Evolutionary conservation across 2,113 vertebrate genomes (phyloP).

Genomic region (Cacatua alba): DNA sequence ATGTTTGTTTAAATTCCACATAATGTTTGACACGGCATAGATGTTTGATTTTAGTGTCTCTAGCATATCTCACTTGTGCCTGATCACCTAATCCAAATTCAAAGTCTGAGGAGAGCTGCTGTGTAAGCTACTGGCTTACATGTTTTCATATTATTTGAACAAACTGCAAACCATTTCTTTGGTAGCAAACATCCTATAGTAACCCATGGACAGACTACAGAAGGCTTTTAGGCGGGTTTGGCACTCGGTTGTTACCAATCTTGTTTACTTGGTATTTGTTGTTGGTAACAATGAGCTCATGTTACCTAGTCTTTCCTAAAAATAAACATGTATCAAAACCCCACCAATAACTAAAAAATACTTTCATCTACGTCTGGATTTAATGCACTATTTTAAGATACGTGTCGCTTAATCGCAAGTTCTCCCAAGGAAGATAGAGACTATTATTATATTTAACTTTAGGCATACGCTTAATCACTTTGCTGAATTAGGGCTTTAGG

Average conservation of each 20-base stretch:
- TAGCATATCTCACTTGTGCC: background rate
- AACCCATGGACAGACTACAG: background rate
- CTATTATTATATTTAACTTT: background rate
- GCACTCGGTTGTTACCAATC: rapidly evolving
- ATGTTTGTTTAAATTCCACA: background rate
- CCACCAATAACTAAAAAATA: background rate
- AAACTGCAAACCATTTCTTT: background rate
- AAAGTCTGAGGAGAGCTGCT: background rate
- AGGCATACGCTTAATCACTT: background rate
- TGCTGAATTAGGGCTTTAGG: background rate
- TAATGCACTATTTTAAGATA: background rate
- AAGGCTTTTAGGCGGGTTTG: background rate
- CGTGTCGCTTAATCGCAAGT: background rate
- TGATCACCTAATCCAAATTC: background rate
- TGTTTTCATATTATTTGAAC: background rate
- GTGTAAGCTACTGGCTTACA: background rate
- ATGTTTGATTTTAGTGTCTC: background rate
- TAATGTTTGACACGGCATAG: background rate
- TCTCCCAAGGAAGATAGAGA: background rate
- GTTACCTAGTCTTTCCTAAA: background rate
- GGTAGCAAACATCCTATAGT: background rate
- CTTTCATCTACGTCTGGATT: background rate
- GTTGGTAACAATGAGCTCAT: background rate
- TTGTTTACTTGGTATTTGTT: background rate
- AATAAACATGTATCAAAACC: background rate